phyloP scores from a whole-genome alignment of 2,113 vertebrate genomes.

The Hipposideros armiger region DNA sequence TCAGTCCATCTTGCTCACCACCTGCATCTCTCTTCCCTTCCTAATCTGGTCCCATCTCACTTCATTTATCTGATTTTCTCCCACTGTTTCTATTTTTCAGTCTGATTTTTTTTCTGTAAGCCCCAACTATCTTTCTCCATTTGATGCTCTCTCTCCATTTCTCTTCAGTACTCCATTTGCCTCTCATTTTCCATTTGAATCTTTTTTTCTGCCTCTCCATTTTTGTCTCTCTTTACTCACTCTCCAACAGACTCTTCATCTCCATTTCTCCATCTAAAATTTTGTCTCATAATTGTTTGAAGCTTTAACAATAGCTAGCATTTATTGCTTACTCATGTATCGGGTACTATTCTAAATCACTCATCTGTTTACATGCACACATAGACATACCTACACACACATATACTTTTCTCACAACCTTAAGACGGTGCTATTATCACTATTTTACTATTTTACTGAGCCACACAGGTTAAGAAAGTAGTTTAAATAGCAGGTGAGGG shows the following conservation, averaged over 20 bases:
- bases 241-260: background rate
- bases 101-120: background rate
- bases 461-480: background rate
- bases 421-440: background rate
- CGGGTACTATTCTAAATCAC: background rate
- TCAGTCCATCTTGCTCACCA: background rate
- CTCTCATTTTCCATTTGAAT: background rate
- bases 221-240: background rate
- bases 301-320: background rate
- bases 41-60: background rate
- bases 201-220: background rate
- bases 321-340: background rate
- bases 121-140: background rate
- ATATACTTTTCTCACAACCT: background rate
- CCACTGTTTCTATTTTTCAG: background rate
- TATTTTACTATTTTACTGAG: background rate
- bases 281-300: background rate
- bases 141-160: background rate
- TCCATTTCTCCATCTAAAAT: background rate
- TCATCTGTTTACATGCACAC: accelerated
- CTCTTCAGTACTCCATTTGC: background rate
- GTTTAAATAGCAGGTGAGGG: no score
- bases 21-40: background rate
- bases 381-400: background rate
- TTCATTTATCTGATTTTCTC: background rate